Conservation (phyloP, 2,797 vertebrate genomes). For the Notoglanidium macrostoma region DNA sequence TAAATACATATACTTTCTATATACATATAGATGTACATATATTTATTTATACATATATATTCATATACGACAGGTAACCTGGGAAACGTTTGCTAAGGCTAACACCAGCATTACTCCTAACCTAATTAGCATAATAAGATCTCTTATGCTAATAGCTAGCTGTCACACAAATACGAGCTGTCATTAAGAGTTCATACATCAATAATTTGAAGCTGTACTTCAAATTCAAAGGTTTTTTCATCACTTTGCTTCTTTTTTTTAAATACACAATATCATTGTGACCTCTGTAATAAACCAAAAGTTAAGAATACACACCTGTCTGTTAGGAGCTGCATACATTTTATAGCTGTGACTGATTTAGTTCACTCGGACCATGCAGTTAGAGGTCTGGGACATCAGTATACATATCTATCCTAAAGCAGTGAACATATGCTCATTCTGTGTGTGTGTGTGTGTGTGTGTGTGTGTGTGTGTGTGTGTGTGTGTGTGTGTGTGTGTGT, state of each 20-base stretch:
- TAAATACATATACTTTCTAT: too few relatives aligned
- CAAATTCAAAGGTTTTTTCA: background rate
- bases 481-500: constrained; percentile 1
- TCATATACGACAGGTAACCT: too few relatives aligned
- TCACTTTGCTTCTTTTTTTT: background rate
- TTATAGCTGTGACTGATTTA: constrained; percentile 15
- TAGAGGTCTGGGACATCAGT: background rate
- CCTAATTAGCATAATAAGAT: background rate
- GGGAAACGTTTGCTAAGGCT: background rate
- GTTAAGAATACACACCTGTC: background rate
- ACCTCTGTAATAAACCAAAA: background rate
- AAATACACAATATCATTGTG: too few relatives aligned
- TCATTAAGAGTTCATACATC: background rate
- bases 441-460: constrained; percentile 5
- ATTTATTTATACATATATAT: too few relatives aligned
- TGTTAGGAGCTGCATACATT: background rate
- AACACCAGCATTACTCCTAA: background rate
- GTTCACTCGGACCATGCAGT: background rate
- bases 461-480: background rate
- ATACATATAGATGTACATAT: too few relatives aligned
- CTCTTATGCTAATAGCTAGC: background rate
- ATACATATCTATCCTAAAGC: background rate
- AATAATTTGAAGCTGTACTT: background rate
- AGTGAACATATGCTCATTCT: too few relatives aligned
- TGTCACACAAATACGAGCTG: background rate